Evolutionary conservation across 2,113 vertebrate genomes (phyloP).

Genomic region (Myrmecobius fasciatus): DNA sequence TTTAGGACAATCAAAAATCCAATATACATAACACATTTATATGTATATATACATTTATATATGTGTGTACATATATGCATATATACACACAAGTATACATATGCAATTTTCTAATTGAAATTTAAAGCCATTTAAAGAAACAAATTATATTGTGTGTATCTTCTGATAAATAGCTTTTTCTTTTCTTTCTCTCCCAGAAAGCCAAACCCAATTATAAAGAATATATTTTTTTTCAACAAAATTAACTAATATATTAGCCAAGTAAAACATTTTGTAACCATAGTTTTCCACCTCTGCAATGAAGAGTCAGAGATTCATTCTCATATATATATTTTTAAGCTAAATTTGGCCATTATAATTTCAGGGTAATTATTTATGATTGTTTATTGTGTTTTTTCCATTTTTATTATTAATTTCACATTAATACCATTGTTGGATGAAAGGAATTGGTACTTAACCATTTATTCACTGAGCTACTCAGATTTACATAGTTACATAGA

Average conservation of each 20-base stretch:
- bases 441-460: background rate
- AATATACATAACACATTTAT: background rate
- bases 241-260: background rate
- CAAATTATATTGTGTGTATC: background rate
- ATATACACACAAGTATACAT: too few species aligned
- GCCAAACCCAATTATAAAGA: background rate
- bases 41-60: background rate
- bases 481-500: background rate
- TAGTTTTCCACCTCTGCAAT: background rate
- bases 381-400: background rate
- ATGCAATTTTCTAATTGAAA: background rate
- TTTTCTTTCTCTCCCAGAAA: background rate
- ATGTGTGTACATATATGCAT: too few species aligned
- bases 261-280: background rate
- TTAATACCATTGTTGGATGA: background rate
- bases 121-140: background rate
- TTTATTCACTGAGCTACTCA: background rate
- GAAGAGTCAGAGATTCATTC: background rate
- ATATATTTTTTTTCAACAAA: background rate
- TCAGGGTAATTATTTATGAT: background rate
- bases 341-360: background rate
- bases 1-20: background rate
- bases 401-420: background rate
- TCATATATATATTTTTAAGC: background rate
- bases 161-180: background rate